Evolutionary conservation across 2,888 invertebrate genomes (phyloP).

Genomic region (Timema podura): DNA sequence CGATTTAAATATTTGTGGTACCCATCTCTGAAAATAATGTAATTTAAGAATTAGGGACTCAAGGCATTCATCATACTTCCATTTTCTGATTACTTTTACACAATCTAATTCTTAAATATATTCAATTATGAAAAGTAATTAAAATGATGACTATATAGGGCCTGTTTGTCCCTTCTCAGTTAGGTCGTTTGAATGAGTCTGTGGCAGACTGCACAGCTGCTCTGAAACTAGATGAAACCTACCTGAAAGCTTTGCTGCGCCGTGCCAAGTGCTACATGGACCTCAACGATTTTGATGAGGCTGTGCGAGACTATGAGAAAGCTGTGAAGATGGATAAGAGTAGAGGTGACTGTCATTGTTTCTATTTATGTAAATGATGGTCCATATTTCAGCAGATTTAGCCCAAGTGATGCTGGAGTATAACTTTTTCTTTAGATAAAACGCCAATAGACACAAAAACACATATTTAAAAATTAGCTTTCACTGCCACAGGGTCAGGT

Average conservation of each 20-base stretch:
- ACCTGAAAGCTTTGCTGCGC: slow-evolving; percentile 82
- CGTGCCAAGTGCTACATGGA: slow-evolving; percentile 84
- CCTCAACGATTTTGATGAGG: slow-evolving; percentile 79
- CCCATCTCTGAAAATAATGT: too few relatives aligned
- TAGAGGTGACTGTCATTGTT: slow-evolving; percentile 42
- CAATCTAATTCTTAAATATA: not conserved
- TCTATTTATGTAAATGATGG: too few relatives aligned
- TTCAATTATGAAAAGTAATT: not conserved
- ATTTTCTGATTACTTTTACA: not conserved
- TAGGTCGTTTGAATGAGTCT: slow-evolving; percentile 72
- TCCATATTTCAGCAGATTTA: too few relatives aligned
- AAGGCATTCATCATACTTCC: not conserved
- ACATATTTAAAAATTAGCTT: too few relatives aligned
- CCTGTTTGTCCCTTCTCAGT: slow-evolving; percentile 41
- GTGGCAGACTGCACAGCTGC: slow-evolving; percentile 82
- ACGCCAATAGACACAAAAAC: too few relatives aligned
- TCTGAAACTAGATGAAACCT: slow-evolving; percentile 76
- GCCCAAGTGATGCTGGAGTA: too few relatives aligned
- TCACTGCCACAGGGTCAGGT: too few relatives aligned
- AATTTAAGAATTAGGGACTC: not conserved
- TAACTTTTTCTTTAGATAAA: too few relatives aligned
- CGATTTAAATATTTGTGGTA: too few relatives aligned
- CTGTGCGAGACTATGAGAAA: slow-evolving; percentile 86
- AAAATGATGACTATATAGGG: not conserved
- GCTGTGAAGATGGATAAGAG: slow-evolving; percentile 78